A percentile compares a stretch with the other conserved stretches of the same genome.
Conservation (phyloP, 2,888 invertebrate species). For the Pollenia griseotomentosa region DNA sequence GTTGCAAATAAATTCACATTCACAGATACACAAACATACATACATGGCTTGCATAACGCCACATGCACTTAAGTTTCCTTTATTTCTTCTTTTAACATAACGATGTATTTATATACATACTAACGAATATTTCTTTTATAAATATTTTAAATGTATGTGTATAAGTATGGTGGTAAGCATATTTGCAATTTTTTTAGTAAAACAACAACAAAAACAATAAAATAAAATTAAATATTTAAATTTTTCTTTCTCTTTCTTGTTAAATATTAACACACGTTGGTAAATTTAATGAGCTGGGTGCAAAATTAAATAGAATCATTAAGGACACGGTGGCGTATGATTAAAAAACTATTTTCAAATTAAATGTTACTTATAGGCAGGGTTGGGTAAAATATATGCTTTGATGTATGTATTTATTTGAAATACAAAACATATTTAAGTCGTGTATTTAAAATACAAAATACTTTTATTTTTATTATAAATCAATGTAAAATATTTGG, state of each 20-base stretch:
- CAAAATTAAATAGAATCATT: constrained; percentile 12
- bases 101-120: neutral
- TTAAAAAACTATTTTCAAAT: neutral
- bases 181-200: constrained; percentile 50
- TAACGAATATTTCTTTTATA: neutral
- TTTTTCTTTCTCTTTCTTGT: constrained; percentile 19
- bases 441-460: no score
- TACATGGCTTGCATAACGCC: constrained; percentile 31
- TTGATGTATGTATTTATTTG: no score
- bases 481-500: no score
- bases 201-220: constrained; percentile 47
- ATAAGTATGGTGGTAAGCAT: constrained; percentile 8
- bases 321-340: constrained; percentile 21
- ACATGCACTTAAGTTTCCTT: constrained; percentile 28
- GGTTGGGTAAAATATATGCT: no score
- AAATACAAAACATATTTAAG: no score
- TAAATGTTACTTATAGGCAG: neutral
- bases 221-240: constrained; percentile 43
- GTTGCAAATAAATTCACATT: neutral
- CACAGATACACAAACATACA: neutral
- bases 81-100: constrained; percentile 2
- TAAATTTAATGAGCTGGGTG: constrained; percentile 1
- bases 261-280: neutral
- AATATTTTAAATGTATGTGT: neutral
- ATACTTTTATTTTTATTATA: no score